Evolutionary conservation across 2,113 vertebrate genomes (phyloP), one percentile per base, ranked within the genome.

Genomic region (Seriola rivoliana): DNA sequence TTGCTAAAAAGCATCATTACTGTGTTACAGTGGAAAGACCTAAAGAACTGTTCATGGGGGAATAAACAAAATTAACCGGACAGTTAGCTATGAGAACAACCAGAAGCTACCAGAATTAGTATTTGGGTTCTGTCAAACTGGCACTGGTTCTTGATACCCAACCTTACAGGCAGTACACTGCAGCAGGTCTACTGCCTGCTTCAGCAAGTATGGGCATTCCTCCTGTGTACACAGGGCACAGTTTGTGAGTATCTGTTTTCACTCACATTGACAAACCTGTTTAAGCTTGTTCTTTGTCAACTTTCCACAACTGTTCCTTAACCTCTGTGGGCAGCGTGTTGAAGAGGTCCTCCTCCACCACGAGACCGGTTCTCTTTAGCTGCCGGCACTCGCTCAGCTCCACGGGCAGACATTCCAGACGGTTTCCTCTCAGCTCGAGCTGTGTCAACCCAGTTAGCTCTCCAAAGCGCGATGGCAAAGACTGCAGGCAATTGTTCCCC

Each of bases 321-420:
- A 99, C 97, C 84, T 99, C 98, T 0, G 97, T 91, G 6, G 98
- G 97, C 88, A 99, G 85, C 0, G 98, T 99, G 94, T 96, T 99
- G 92, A 99, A 98, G 25, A 99, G 93, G 90, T 97, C 97, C 88
- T 99, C 98, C 88, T 99, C 98, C 29, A 99, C 98, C 64, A 99
- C 96, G 0, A 99, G 95, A n/a, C 97, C 97, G 0, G 96, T 97
- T 88, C 97, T 96, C 90, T 97, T 99, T 5, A 99, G 96, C 89
- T 97, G 95, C 0, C 96, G 94, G 84, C 98, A 99, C 63, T 99
- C 98, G 1, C 97, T 97, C 71, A 99, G 96, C 95, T 99, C 98
- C 85, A 99, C 98, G 0, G 98, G 98, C 75, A 99, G 96, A 88
- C 97, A 97, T 92, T 99, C 98, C 86, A 99, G 88, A 60, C 97